phyloP scores from a whole-genome alignment of 2,888 invertebrate genomes.

The Drosophila buzzatii region DNA sequence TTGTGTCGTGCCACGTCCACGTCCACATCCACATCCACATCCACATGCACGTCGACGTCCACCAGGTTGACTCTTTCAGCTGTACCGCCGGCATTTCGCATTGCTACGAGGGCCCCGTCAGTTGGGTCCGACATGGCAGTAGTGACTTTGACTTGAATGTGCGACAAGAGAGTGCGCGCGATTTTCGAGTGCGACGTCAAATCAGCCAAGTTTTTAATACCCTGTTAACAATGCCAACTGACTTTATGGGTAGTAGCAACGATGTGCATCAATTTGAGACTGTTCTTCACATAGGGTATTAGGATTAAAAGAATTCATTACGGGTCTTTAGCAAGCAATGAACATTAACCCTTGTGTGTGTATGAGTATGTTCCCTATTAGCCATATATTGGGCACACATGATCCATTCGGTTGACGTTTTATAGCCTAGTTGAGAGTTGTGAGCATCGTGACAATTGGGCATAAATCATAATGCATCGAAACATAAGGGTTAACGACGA shows the following conservation, averaged over 20 bases:
- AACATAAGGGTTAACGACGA: constrained; percentile 58
- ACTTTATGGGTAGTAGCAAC: background rate
- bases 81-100: constrained; percentile 61
- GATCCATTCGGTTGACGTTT: background rate
- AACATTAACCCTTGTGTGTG: constrained; percentile 55
- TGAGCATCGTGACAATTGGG: constrained; percentile 49
- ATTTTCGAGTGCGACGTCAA: constrained; percentile 74
- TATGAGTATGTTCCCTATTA: constrained; percentile 7
- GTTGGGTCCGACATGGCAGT: constrained; percentile 49
- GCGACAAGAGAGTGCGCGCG: constrained; percentile 42
- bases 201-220: constrained; percentile 64
- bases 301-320: background rate
- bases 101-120: constrained; percentile 43
- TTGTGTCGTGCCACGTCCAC: constrained; percentile 60
- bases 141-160: constrained; percentile 69
- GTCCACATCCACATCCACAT: constrained; percentile 26
- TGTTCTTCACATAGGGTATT: no score
- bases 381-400: background rate
- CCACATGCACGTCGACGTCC: constrained; percentile 31
- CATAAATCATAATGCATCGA: constrained; percentile 47
- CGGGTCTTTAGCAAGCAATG: constrained; percentile 15
- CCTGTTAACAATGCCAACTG: constrained; percentile 4
- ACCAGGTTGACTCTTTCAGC: constrained; percentile 72
- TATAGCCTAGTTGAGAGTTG: constrained; percentile 8
- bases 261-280: background rate